Evolutionary conservation across 2,888 invertebrate genomes (phyloP).

Genomic region (Polyommatus iphigenia): DNA sequence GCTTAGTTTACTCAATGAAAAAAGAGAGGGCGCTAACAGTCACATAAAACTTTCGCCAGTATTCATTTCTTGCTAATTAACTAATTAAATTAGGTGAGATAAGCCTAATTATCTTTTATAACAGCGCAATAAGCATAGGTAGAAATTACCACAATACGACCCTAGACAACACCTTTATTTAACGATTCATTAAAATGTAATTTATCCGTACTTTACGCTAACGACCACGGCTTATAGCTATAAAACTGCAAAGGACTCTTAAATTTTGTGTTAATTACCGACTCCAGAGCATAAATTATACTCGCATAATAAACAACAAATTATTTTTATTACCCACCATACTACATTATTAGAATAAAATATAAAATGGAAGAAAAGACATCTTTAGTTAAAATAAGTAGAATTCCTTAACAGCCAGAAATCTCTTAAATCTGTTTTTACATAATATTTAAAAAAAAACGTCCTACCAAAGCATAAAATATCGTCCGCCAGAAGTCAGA

Average conservation of each 20-base stretch:
- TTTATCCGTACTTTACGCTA: neutral
- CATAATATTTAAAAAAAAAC: too few species aligned
- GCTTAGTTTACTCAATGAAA: neutral
- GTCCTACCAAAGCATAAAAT: too few species aligned
- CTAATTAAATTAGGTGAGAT: slow-evolving; percentile 3
- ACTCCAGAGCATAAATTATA: neutral
- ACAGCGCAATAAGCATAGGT: neutral
- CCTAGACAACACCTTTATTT: neutral
- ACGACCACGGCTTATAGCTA: neutral
- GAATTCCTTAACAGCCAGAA: too few species aligned
- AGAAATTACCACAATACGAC: neutral
- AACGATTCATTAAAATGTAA: slow-evolving; percentile 1
- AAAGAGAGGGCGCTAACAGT: slow-evolving; percentile 21
- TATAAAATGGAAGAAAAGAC: neutral
- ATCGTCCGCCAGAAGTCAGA: too few species aligned
- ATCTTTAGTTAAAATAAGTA: too few species aligned
- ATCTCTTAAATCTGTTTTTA: too few species aligned
- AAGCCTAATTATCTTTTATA: slow-evolving; percentile 7
- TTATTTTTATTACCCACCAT: neutral
- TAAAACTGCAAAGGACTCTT: slow-evolving; percentile 5
- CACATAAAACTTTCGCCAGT: neutral
- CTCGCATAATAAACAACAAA: neutral
- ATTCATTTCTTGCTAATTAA: neutral
- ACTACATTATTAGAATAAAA: neutral
- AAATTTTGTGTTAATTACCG: neutral